phyloP scores from a whole-genome alignment of 2,888 invertebrate genomes.

The Lymantria dispar region DNA sequence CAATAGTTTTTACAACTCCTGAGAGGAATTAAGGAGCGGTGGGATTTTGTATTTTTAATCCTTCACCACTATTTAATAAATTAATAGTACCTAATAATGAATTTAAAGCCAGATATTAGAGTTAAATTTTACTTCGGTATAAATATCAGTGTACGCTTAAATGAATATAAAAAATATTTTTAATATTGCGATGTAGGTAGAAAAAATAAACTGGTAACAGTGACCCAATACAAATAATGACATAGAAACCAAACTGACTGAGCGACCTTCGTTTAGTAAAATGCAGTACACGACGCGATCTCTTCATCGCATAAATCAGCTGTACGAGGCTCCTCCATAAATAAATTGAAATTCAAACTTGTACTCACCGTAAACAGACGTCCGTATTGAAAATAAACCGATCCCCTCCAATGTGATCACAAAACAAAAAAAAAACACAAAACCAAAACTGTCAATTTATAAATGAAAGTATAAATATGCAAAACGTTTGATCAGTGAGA shows the following conservation, averaged over 20 bases:
- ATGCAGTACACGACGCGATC: slow-evolving; percentile 65
- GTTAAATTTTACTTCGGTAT: not conserved
- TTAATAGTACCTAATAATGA: too few relatives aligned
- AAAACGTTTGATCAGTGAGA: slow-evolving; percentile 50
- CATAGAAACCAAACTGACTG: slow-evolving; percentile 57
- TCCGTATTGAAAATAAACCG: slow-evolving; percentile 68
- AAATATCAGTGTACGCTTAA: not conserved
- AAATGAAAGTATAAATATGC: slow-evolving; percentile 51
- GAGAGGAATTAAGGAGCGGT: too few relatives aligned
- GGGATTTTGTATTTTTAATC: too few relatives aligned
- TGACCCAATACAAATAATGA: slow-evolving; percentile 42
- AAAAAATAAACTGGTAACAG: slow-evolving; percentile 17
- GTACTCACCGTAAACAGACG: slow-evolving; percentile 76
- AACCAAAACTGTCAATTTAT: slow-evolving; percentile 59
- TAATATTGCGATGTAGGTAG: slow-evolving; percentile 4
- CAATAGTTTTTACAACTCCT: too few relatives aligned
- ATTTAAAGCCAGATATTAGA: too few relatives aligned
- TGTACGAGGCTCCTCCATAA: slow-evolving; percentile 56
- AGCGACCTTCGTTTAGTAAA: slow-evolving; percentile 64
- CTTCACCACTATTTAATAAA: too few relatives aligned
- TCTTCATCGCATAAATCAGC: slow-evolving; percentile 68
- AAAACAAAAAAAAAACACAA: slow-evolving; percentile 73
- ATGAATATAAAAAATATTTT: not conserved
- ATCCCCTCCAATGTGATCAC: slow-evolving; percentile 74
- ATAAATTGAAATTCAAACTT: slow-evolving; percentile 67